phyloP scores from a whole-genome alignment of 2,888 invertebrate genomes.

The Tuta absoluta region DNA sequence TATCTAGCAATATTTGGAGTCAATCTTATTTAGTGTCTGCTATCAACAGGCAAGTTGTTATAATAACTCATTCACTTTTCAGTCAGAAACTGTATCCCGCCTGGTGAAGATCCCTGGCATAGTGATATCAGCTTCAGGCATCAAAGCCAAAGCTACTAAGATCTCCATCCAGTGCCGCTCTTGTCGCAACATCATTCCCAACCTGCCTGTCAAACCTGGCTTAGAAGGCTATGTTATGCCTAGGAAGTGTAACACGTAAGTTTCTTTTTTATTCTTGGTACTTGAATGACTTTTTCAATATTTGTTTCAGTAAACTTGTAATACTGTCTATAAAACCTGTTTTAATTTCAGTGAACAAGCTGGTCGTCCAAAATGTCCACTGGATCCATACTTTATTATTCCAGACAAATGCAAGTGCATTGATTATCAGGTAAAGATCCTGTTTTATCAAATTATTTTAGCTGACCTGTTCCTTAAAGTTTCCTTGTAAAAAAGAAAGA shows the following conservation, averaged over 20 bases:
- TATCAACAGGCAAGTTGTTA: too few relatives aligned
- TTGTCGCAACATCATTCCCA: slow-evolving; percentile 93
- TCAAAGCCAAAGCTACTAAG: slow-evolving; percentile 96
- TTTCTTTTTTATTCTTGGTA: too few relatives aligned
- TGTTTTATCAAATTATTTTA: too few relatives aligned
- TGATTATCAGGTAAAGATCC: slow-evolving; percentile 90
- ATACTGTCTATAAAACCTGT: too few relatives aligned
- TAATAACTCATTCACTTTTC: slow-evolving; percentile 49
- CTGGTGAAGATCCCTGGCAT: slow-evolving; percentile 98
- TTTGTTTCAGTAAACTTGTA: too few relatives aligned
- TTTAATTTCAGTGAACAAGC: slow-evolving; percentile 89
- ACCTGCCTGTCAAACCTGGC: slow-evolving; percentile 95
- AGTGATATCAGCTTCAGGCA: slow-evolving; percentile 95
- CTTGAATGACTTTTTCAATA: neutral
- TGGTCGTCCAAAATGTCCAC: slow-evolving; percentile 94
- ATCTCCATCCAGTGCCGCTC: slow-evolving; percentile 98
- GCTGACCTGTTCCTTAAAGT: too few relatives aligned
- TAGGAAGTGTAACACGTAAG: slow-evolving; percentile 95
- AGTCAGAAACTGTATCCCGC: slow-evolving; percentile 96
- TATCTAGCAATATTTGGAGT: too few relatives aligned
- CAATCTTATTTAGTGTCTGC: too few relatives aligned
- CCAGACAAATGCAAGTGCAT: slow-evolving; percentile 99
- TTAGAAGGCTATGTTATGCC: slow-evolving; percentile 98
- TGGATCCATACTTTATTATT: slow-evolving; percentile 98
- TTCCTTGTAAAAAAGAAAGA: too few relatives aligned